Percentiles rank a stretch among this genome's conserved stretches.
Evolutionary conservation across 53 echinoderm and acorn worm genomes (phyloP).

Genomic region (Henricia sp.): DNA sequence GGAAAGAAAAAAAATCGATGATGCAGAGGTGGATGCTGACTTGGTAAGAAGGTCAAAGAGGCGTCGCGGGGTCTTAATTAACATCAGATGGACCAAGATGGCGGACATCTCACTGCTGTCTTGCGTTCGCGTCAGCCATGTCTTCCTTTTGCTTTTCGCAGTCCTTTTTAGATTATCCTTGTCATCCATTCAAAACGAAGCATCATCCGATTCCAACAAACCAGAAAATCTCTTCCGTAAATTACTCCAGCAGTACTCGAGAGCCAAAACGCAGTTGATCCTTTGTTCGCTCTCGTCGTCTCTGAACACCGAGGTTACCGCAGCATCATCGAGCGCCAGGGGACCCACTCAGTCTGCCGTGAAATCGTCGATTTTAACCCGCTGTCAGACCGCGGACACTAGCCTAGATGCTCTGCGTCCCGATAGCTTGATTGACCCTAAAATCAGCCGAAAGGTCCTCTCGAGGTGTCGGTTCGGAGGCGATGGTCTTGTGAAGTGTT

Average conservation of each 20-base stretch:
- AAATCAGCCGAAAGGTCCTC: slow-evolving; percentile 14
- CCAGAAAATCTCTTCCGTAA: slow-evolving; percentile 39
- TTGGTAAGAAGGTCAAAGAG: slow-evolving; percentile 25
- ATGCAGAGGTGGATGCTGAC: slow-evolving; percentile 18
- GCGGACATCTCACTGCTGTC: slow-evolving; percentile 46
- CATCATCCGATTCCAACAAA: background rate
- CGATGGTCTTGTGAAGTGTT: background rate
- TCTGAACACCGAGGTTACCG: slow-evolving; percentile 1
- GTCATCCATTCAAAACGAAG: slow-evolving; percentile 7
- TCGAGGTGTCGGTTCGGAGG: slow-evolving; percentile 8
- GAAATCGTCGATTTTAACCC: slow-evolving; percentile 27
- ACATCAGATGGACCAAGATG: slow-evolving; percentile 47
- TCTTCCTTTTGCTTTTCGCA: slow-evolving; percentile 2
- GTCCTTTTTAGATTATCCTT: background rate
- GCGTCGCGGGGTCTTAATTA: slow-evolving; percentile 14
- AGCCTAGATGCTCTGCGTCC: slow-evolving; percentile 31
- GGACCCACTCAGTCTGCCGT: background rate
- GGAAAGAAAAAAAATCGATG: slow-evolving; percentile 54
- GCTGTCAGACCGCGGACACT: background rate
- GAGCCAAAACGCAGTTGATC: slow-evolving; percentile 43
- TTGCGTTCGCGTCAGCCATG: background rate
- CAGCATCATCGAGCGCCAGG: background rate
- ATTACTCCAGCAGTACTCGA: slow-evolving; percentile 44
- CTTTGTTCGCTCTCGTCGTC: slow-evolving; percentile 30
- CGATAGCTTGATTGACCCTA: slow-evolving; percentile 25